Percentiles rank a stretch among this genome's conserved stretches.
Evolutionary conservation across 2,113 vertebrate genomes (phyloP).

Genomic region (Tympanuchus pallidicinctus): DNA sequence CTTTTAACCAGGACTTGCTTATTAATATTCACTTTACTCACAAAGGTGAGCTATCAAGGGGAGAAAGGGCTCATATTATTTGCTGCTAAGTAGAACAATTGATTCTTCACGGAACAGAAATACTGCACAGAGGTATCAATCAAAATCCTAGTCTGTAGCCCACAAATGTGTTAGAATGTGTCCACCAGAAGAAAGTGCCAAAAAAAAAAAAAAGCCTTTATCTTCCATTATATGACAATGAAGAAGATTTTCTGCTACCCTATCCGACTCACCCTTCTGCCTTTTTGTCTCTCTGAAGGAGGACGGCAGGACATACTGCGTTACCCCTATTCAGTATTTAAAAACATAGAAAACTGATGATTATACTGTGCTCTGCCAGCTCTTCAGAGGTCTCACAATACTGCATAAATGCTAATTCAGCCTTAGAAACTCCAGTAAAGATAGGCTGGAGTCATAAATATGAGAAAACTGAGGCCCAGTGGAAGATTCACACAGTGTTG

Average conservation of each 20-base stretch:
- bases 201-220: not conserved
- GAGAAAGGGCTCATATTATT: not conserved
- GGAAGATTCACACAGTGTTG: not conserved
- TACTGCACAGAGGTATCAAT: constrained; percentile 29
- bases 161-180: not conserved
- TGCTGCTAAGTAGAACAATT: constrained; percentile 17
- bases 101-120: constrained; percentile 9
- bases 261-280: not conserved
- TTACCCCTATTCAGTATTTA: not conserved
- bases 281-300: not conserved
- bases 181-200: not conserved
- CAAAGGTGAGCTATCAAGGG: not conserved
- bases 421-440: not conserved
- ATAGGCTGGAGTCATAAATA: not conserved
- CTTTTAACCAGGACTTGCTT: not conserved
- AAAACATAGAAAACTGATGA: not conserved
- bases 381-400: not conserved
- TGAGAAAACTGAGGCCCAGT: not conserved
- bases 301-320: not conserved
- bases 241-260: not conserved
- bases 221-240: not conserved
- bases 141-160: constrained; percentile 10
- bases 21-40: not conserved
- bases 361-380: not conserved
- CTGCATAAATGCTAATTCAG: constrained; percentile 18